Conservation (phyloP, 2,113 vertebrate species). For the Pelobates fuscus region DNA sequence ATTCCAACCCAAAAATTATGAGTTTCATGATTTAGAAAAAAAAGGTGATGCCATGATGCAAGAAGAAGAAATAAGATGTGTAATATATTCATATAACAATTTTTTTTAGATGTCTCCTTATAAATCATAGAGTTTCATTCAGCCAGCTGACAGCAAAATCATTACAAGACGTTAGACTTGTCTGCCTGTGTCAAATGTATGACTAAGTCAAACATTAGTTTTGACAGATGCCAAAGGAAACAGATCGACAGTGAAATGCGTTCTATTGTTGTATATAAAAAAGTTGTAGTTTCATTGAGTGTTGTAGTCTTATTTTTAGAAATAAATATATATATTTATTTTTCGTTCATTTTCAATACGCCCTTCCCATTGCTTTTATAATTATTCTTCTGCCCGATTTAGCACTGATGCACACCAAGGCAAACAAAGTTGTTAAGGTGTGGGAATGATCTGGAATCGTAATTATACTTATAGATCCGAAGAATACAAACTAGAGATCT, state of each 20-base stretch:
- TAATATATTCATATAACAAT: slow-evolving; percentile 45
- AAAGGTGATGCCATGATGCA: slow-evolving; percentile 18
- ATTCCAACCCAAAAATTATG: slow-evolving; percentile 21
- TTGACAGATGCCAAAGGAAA: slow-evolving; percentile 40
- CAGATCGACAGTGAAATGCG: slow-evolving; percentile 30
- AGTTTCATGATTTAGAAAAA: slow-evolving; percentile 29
- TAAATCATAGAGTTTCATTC: slow-evolving; percentile 44
- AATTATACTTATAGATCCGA: not conserved
- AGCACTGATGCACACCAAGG: not conserved
- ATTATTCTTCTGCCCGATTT: not conserved
- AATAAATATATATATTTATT: not conserved
- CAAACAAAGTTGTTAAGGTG: not conserved
- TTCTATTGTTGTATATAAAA: slow-evolving; percentile 3
- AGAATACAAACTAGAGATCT: not conserved
- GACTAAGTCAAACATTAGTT: slow-evolving; percentile 46
- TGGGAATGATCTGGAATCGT: not conserved
- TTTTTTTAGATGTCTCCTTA: slow-evolving; percentile 28
- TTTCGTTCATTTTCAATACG: not conserved
- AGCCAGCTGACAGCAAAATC: slow-evolving; percentile 43
- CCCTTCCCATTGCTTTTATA: not conserved
- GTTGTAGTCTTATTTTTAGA: not conserved
- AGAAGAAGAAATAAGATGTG: slow-evolving; percentile 32
- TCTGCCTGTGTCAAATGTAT: slow-evolving; percentile 39
- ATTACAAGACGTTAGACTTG: slow-evolving; percentile 45
- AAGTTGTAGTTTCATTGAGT: not conserved